Evolutionary conservation across 2,888 invertebrate genomes (phyloP), one percentile per base, ranked within the genome.

Genomic region (Gastrophysa polygoni): DNA sequence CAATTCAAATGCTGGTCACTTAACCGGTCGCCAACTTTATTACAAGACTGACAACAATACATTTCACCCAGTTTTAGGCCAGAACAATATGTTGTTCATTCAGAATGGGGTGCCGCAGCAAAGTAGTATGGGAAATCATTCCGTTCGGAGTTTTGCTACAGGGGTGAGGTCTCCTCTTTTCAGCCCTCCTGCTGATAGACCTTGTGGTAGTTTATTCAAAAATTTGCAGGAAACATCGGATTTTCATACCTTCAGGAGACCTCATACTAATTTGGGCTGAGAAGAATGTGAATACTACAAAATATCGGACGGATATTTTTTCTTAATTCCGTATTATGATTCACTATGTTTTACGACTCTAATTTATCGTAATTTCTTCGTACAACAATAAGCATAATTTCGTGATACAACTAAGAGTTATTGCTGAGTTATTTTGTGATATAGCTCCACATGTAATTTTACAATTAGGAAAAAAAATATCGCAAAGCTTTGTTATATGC

Each of bases 21-120:
- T 46, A n/a, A 38, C 24, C 8, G 7, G 21, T 14, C 59, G 50
- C 49, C 60, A 57, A 43, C 54, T 68, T 8, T 68, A 66, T 47
- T 65, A 63, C 44, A 67, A 61, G 55, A 55, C 60, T 44, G 64
- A 63, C 32, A 68, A 68, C 55, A 66, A 67, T 16, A 64, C 61
- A 16, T 68, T 70, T 57, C 68, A 68, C 48, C 68, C 69, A 0
- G 59, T 68, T 29, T 58, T 70, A 49, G 64, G 59, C 29, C 68
- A 65, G 20, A 57, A 70, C 43, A 68, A 59, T 16, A 68, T 70
- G 68, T 52, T 69, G 48, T 63, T 61, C 46, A 64, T 67, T 47
- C 66, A 68, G 28, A 66, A 59, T 28, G 60, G 62, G 29, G 55
- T 62, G 48, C 56, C 64, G n/a, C 55, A 58, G 11, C 61, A 58